These are phyloP conservation scores for Leucophenga montana DNA, from an alignment of 2,888 invertebrate genomes.

Conservation along the genomic window DNA sequence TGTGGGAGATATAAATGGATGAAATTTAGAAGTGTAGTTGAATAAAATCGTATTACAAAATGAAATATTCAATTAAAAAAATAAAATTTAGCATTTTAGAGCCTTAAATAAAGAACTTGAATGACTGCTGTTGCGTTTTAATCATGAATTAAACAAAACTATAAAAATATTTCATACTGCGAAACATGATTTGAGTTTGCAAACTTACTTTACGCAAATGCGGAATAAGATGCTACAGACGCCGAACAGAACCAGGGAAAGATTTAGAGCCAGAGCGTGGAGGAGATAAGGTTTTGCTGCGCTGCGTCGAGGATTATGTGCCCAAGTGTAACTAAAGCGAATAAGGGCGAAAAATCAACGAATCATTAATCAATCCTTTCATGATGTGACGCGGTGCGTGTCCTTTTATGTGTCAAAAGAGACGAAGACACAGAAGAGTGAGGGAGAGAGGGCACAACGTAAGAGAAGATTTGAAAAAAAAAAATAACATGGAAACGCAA, in stretches of 20 bases:
- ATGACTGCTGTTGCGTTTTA: too few species aligned
- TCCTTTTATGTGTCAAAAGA: slow-evolving; percentile 70
- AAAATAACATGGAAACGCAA: slow-evolving; percentile 51
- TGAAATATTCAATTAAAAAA: too few species aligned
- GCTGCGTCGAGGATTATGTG: slow-evolving; percentile 61
- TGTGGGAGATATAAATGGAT: too few species aligned
- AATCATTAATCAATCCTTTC: slow-evolving; percentile 73
- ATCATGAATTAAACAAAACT: too few species aligned
- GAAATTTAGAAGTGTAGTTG: too few species aligned
- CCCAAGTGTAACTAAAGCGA: slow-evolving; percentile 71
- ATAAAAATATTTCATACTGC: background rate
- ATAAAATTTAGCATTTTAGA: background rate
- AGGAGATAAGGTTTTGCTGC: slow-evolving; percentile 57
- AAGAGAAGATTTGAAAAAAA: slow-evolving; percentile 37
- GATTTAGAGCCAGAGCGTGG: slow-evolving; percentile 46
- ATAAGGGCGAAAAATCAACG: slow-evolving; percentile 71
- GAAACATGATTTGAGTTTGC: slow-evolving; percentile 49
- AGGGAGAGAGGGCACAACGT: slow-evolving; percentile 21
- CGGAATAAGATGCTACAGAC: slow-evolving; percentile 36
- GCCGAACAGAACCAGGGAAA: slow-evolving; percentile 30
- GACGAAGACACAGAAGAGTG: slow-evolving; percentile 41
- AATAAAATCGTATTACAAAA: too few species aligned
- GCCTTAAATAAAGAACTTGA: background rate
- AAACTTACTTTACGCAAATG: slow-evolving; percentile 61
- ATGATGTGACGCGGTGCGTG: slow-evolving; percentile 73